Evolutionary conservation across 2,113 vertebrate genomes (phyloP), one percentile per base, ranked within the genome.

Genomic region (Scatophagus argus): DNA sequence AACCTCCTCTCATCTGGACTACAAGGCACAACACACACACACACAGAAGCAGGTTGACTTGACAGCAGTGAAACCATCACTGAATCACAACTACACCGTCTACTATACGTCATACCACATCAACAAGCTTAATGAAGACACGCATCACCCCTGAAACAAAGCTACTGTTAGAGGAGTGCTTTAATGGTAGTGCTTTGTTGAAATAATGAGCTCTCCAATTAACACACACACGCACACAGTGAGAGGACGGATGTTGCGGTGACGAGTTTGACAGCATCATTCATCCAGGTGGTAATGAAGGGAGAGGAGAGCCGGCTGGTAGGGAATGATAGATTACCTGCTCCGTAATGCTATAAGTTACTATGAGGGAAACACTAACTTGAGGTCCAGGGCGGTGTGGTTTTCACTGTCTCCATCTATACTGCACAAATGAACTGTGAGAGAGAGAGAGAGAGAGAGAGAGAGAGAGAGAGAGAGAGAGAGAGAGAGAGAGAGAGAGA

Each of bases 1-100:
- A 98, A 98, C 74, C 96, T 95, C 83, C 96, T 94, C 82, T 97
- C 96, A 34, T 97, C 96, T 65, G 97, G 97, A 88, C 97, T 98
- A 85, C 59, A 85, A 72, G 83, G 84, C 60, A 66, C 31, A 76
- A 44, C 39, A 64, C 69, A 80, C 27, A 70, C 51, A 74, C 31
- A 82, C 38, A 77, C 43, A 78, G 9, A 67, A 2, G 6, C 41
- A 74, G 73, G 74, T 71, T 83, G 34, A 88, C 41, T 59, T 8
- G 2, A 43, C 73, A 65, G 70, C 27, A 71, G 29, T 2, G 51
- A 12, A 39, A 76, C 11, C 10, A 29, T 29, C 21, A 70, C 2
- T 39, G 19, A 82, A 77, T 78, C 61, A 79, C 68, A 84, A 32
- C 29, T 17, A 64, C 68, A 25, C 46, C 5, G 19, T 51, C 54